A percentile compares a stretch with the other conserved stretches of the same genome.
Evolutionary conservation across 1,140 invertebrate genomes (phyloP).

Genomic region (Drosophila azteca): DNA sequence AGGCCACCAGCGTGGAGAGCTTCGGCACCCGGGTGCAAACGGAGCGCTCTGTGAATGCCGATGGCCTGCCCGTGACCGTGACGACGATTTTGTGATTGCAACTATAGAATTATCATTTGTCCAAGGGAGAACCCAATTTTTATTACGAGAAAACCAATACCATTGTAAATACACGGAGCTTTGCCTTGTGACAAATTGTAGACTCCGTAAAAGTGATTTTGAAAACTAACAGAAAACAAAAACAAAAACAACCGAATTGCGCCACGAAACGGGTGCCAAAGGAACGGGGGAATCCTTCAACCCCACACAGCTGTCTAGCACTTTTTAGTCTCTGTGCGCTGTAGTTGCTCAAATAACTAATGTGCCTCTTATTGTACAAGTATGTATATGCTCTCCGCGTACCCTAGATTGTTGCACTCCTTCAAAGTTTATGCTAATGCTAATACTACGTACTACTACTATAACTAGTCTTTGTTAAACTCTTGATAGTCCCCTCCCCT

Average conservation of each 20-base stretch:
- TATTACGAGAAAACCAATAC: neutral
- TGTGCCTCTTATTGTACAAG: constrained; percentile 66
- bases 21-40: constrained; percentile 65
- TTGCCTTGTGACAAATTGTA: too few relatives aligned
- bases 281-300: constrained; percentile 15
- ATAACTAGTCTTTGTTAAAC: constrained; percentile 54
- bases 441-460: too few relatives aligned
- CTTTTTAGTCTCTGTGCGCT: constrained; percentile 52
- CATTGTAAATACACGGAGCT: neutral
- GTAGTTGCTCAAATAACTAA: constrained; percentile 64
- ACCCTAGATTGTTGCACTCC: constrained; percentile 64
- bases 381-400: constrained; percentile 25
- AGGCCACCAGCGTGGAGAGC: constrained; percentile 68
- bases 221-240: too few relatives aligned
- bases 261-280: constrained; percentile 25
- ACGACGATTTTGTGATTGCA: constrained; percentile 83
- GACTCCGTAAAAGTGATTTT: too few relatives aligned
- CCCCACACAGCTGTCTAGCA: constrained; percentile 47
- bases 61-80: constrained; percentile 73
- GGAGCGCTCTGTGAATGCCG: constrained; percentile 68
- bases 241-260: too few relatives aligned
- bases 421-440: constrained; percentile 57
- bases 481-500: neutral
- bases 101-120: constrained; percentile 21
- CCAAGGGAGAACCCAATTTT: neutral